phyloP scores from a whole-genome alignment of 2,888 invertebrate species.

The Hymenopus coronatus region DNA sequence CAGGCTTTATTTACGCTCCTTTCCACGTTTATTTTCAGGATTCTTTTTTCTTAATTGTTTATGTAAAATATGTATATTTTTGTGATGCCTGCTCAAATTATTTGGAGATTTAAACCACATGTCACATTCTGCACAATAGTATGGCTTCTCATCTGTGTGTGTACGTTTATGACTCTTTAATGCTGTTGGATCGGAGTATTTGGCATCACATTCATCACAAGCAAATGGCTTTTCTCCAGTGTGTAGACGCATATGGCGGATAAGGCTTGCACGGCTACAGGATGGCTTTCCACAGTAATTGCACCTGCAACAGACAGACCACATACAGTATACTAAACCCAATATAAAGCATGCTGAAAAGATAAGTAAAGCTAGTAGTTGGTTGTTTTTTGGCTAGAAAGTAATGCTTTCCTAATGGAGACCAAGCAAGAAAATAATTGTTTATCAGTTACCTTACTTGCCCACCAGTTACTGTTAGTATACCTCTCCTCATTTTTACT shows the following conservation, averaged over 20 bases:
- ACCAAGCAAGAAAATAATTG: too few species aligned
- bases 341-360: not conserved
- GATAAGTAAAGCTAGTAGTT: too few species aligned
- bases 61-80: not conserved
- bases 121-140: not conserved
- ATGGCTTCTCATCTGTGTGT: not conserved
- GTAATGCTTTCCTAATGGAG: too few species aligned
- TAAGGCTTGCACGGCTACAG: not conserved
- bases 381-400: too few species aligned
- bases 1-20: not conserved
- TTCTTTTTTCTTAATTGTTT: not conserved
- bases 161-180: not conserved
- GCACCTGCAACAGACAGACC: not conserved
- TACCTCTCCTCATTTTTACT: too few species aligned
- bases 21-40: not conserved
- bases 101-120: constrained; percentile 2
- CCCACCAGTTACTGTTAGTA: too few species aligned
- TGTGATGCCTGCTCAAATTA: not conserved
- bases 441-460: too few species aligned
- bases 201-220: not conserved
- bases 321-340: not conserved
- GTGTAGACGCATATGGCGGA: not conserved
- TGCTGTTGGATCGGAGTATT: not conserved
- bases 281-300: constrained; percentile 4
- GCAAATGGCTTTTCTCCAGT: constrained; percentile 3